Conservation (phyloP, 2,797 vertebrate genomes). For the Delichon dasypus region DNA sequence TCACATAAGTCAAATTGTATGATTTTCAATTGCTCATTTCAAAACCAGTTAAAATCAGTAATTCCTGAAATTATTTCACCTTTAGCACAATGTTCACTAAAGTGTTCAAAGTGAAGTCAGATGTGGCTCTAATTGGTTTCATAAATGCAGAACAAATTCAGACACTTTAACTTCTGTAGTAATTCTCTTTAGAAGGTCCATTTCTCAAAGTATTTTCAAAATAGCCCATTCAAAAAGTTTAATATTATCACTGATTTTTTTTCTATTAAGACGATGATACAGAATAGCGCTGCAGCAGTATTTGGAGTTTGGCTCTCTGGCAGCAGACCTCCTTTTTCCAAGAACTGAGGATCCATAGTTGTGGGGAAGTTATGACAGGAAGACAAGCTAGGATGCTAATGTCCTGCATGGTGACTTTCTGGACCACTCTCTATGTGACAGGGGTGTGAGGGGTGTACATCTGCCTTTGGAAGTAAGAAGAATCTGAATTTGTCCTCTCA, state of each 20-base stretch:
- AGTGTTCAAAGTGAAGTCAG: not conserved
- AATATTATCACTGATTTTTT: not conserved
- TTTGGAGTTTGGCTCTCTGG: not conserved
- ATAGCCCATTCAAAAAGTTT: not conserved
- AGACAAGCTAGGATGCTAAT: not conserved
- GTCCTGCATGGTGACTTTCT: not conserved
- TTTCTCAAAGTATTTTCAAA: not conserved
- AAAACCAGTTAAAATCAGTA: not conserved
- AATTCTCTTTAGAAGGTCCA: not conserved
- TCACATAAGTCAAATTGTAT: not conserved
- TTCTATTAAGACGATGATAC: not conserved
- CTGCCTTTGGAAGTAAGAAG: not conserved
- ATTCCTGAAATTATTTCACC: not conserved
- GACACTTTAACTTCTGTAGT: not conserved
- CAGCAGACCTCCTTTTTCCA: not conserved
- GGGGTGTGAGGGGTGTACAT: not conserved
- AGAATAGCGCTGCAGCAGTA: not conserved
- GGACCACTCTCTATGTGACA: not conserved
- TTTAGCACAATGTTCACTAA: not conserved
- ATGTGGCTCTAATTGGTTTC: not conserved
- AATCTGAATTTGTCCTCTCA: not conserved
- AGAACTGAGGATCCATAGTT: not conserved
- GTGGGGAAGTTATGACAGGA: not conserved
- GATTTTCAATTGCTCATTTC: not conserved
- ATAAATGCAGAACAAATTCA: not conserved